Percentiles rank a stretch among this genome's conserved stretches.
phyloP scores from a whole-genome alignment of 2,113 vertebrate genomes.

The Micronycteris hirsuta region DNA sequence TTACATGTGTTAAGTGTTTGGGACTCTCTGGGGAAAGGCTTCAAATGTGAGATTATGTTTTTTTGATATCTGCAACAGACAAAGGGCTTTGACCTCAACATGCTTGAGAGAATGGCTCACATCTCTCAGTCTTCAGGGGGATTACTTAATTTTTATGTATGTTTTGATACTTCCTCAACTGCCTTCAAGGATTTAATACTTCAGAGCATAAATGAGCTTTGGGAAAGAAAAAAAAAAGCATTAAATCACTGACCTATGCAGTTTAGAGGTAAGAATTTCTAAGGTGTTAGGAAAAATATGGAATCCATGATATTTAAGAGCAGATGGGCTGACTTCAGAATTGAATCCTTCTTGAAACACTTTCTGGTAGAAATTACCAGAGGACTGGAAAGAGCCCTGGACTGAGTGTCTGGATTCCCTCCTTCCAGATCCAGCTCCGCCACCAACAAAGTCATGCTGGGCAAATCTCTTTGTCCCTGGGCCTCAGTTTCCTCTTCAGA shows the following conservation, averaged over 20 bases:
- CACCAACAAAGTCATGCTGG: background rate
- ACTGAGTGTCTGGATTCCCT: background rate
- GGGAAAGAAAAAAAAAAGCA: background rate
- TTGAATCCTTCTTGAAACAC: background rate
- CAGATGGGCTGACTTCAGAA: background rate
- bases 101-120: background rate
- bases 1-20: background rate
- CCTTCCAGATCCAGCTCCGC: background rate
- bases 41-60: background rate
- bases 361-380: background rate
- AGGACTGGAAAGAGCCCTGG: background rate
- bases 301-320: background rate
- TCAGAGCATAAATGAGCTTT: conserved; percentile 53
- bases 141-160: conserved; percentile 56
- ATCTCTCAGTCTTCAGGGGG: background rate
- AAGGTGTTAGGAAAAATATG: background rate
- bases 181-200: conserved; percentile 47
- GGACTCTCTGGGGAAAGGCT: background rate
- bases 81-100: background rate
- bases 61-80: background rate
- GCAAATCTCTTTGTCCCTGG: background rate
- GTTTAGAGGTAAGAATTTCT: background rate
- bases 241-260: background rate
- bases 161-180: conserved; percentile 47
- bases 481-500: background rate